These are phyloP conservation scores for Euphydryas editha DNA, from an alignment of 2,888 invertebrate species.

Conservation along the genomic window DNA sequence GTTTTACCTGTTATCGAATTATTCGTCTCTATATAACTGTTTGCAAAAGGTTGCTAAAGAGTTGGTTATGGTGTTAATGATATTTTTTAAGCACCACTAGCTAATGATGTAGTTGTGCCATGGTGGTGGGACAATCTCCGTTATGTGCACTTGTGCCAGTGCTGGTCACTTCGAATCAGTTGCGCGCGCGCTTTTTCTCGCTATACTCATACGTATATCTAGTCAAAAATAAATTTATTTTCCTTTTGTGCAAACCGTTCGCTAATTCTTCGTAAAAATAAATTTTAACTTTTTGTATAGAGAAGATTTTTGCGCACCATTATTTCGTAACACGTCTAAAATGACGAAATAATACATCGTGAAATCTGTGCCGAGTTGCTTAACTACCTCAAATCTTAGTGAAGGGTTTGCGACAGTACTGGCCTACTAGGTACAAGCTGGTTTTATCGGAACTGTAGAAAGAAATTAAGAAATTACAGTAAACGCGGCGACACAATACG, in stretches of 20 bases:
- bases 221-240: not conserved
- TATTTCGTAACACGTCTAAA: not conserved
- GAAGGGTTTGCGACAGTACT: slow-evolving; percentile 49
- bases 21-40: too few relatives aligned
- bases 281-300: not conserved
- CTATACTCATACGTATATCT: slow-evolving; percentile 9
- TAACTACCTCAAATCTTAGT: slow-evolving; percentile 52
- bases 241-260: not conserved
- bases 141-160: slow-evolving; percentile 33
- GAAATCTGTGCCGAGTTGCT: slow-evolving; percentile 44
- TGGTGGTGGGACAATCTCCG: slow-evolving; percentile 44
- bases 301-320: not conserved
- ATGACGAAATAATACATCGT: slow-evolving; percentile 19
- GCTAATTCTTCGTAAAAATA: not conserved
- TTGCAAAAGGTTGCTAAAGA: not conserved
- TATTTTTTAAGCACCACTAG: not conserved
- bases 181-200: slow-evolving; percentile 36
- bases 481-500: not conserved
- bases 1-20: too few relatives aligned
- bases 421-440: slow-evolving; percentile 36
- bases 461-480: not conserved
- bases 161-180: slow-evolving; percentile 40
- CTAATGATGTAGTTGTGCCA: slow-evolving; percentile 47
- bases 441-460: slow-evolving; percentile 24
- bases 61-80: not conserved